phyloP scores from a whole-genome alignment of 2,113 vertebrate genomes.

The Saimiri boliviensis region DNA sequence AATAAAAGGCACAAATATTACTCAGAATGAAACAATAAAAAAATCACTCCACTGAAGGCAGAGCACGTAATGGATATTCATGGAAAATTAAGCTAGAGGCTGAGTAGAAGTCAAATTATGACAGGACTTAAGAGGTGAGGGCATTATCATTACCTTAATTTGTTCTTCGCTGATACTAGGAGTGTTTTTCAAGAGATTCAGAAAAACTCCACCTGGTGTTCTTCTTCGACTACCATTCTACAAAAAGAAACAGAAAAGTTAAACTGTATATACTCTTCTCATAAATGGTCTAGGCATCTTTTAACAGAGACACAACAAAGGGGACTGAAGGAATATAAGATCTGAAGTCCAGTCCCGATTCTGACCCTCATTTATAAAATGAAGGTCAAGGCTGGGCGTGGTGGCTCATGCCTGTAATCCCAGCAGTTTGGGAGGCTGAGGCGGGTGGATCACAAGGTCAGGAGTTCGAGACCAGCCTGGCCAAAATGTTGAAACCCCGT shows the following conservation, averaged over 20 bases:
- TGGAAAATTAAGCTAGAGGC: not conserved
- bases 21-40: not conserved
- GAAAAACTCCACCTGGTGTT: slow-evolving; percentile 97
- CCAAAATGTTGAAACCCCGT: no score
- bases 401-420: no score
- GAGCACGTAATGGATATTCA: not conserved
- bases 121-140: not conserved
- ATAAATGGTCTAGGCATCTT: not conserved
- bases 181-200: slow-evolving; percentile 96
- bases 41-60: not conserved
- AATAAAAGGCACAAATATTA: slow-evolving; percentile 2
- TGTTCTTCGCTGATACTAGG: slow-evolving; percentile 92
- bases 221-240: slow-evolving; percentile 95
- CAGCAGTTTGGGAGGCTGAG: no score
- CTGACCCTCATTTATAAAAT: not conserved
- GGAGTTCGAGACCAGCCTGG: no score
- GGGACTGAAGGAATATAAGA: not conserved
- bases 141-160: slow-evolving; percentile 86
- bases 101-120: not conserved
- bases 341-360: not conserved
- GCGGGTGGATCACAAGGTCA: no score
- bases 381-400: no score
- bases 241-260: slow-evolving; percentile 57
- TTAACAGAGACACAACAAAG: not conserved
- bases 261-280: not conserved